These are phyloP conservation scores for Gorsachius magnificus DNA, from an alignment of 2,797 vertebrate species.

Conservation along the genomic window DNA sequence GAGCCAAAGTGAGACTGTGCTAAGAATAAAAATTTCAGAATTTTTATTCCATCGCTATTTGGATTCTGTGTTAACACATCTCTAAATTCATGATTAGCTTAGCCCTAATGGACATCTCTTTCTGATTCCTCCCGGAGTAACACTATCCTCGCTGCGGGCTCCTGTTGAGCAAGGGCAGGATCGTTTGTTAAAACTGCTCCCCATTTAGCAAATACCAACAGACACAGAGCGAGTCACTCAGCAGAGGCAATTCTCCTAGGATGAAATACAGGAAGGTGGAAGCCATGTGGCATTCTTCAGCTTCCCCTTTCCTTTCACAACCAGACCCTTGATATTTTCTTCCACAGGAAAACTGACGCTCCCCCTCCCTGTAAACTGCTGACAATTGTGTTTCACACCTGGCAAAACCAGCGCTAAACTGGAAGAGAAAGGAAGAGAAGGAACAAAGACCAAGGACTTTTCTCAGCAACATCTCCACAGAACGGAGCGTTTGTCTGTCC, in stretches of 20 bases:
- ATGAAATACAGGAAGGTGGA: constrained; percentile 51
- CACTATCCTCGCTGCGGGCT: not conserved
- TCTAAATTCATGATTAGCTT: not conserved
- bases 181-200: not conserved
- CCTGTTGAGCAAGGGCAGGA: not conserved
- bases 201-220: not conserved
- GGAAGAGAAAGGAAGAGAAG: constrained; percentile 40
- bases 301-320: constrained; percentile 48
- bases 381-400: constrained; percentile 51
- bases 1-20: not conserved
- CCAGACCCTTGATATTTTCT: constrained; percentile 40
- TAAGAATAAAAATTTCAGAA: not conserved
- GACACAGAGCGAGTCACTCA: not conserved
- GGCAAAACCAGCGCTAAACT: constrained; percentile 15
- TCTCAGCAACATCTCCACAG: not conserved
- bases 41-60: not conserved
- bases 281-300: constrained; percentile 22
- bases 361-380: constrained; percentile 6
- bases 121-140: not conserved
- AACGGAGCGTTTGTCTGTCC: not conserved
- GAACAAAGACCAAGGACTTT: constrained; percentile 46
- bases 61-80: not conserved
- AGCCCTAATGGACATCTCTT: not conserved
- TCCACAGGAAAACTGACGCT: constrained; percentile 41
- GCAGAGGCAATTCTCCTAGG: not conserved